phyloP scores from a whole-genome alignment of 1,140 invertebrate genomes.

The Metopolophium dirhodum region DNA sequence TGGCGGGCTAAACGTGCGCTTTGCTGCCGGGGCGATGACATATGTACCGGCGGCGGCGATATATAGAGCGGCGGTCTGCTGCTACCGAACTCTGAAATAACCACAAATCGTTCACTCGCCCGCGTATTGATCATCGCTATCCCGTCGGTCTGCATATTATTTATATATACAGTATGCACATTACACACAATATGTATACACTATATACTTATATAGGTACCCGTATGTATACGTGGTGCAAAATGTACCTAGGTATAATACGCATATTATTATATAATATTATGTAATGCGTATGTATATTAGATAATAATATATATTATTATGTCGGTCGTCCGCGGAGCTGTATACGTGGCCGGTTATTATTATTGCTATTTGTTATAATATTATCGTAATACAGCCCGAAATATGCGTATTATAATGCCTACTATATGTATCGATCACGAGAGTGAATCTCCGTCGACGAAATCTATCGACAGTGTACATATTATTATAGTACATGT shows the following conservation, averaged over 20 bases:
- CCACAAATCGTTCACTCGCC: neutral
- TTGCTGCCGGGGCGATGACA: slow-evolving; percentile 18
- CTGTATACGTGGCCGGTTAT: neutral
- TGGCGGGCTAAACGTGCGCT: neutral
- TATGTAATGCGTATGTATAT: too few species aligned
- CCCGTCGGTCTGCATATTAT: neutral
- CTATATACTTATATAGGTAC: neutral
- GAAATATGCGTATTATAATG: too few species aligned
- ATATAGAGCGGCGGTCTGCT: neutral
- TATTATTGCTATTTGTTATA: neutral
- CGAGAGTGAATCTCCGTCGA: neutral
- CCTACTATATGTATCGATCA: neutral
- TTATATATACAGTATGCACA: accelerated
- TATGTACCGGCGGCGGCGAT: slow-evolving; percentile 23
- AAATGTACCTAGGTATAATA: neutral
- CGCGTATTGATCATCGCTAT: neutral
- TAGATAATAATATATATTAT: too few species aligned
- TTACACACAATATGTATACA: too few species aligned
- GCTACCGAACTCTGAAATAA: neutral
- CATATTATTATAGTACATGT: too few species aligned
- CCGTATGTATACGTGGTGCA: neutral
- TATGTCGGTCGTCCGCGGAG: too few species aligned
- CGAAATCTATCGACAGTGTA: too few species aligned
- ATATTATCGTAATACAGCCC: too few species aligned
- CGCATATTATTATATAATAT: too few species aligned